Evolutionary conservation across 1,140 invertebrate genomes (phyloP).

Genomic region (Papilio aristodemus): DNA sequence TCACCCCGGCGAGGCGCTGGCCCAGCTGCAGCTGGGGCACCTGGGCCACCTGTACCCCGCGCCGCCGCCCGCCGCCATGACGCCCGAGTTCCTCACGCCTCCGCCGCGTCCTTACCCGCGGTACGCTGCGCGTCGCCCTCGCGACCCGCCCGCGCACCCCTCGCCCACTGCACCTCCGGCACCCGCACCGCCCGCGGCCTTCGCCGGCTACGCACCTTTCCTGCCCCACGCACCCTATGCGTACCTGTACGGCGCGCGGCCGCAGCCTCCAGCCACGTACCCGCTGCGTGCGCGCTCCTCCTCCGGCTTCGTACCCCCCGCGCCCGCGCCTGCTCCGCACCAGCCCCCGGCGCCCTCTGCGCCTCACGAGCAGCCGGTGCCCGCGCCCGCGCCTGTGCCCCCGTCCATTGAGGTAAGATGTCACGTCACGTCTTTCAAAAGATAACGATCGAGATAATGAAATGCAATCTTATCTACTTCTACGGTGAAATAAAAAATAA

Average conservation of each 20-base stretch:
- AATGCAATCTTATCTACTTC: conserved; percentile 23
- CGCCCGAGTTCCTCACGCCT: conserved; percentile 76
- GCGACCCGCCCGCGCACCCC: conserved; percentile 43
- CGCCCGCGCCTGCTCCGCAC: conserved; percentile 59
- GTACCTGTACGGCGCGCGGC: conserved; percentile 58
- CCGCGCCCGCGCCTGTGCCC: conserved; percentile 55
- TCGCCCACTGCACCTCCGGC: conserved; percentile 46
- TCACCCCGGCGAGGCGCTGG: conserved; percentile 78
- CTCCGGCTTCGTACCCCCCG: conserved; percentile 67
- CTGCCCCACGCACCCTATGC: conserved; percentile 60
- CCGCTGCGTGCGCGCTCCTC: conserved; percentile 59
- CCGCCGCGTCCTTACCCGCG: conserved; percentile 74
- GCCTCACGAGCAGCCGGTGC: conserved; percentile 60
- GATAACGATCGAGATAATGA: not conserved
- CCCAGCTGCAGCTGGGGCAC: conserved; percentile 72
- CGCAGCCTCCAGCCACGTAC: conserved; percentile 56
- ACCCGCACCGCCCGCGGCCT: conserved; percentile 54
- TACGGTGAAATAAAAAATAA: no score
- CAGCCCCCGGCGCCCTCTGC: conserved; percentile 62
- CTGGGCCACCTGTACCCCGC: conserved; percentile 70
- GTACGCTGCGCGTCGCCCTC: conserved; percentile 60
- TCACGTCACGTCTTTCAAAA: not conserved
- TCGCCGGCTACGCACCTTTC: conserved; percentile 60
- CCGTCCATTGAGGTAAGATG: conserved; percentile 62
- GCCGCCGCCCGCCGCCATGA: conserved; percentile 62